phyloP scores from a whole-genome alignment of 2,113 vertebrate genomes.

The Chaenogobius annularis region DNA sequence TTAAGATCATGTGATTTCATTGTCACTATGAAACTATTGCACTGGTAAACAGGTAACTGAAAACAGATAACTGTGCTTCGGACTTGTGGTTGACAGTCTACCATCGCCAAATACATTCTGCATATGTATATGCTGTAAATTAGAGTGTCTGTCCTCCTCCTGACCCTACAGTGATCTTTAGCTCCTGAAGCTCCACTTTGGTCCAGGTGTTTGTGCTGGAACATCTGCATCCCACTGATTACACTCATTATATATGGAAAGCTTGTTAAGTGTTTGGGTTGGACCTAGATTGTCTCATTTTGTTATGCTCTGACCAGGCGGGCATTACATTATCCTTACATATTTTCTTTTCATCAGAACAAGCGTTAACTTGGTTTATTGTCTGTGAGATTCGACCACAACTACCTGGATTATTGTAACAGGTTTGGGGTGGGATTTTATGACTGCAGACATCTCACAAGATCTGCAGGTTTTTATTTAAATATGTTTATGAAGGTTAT shows the following conservation, averaged over 20 bases:
- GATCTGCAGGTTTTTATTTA: no score
- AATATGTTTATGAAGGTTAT: no score
- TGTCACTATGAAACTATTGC: not conserved
- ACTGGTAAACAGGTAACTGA: not conserved
- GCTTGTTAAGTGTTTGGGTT: no score
- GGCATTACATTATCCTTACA: no score
- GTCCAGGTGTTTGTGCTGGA: conserved; percentile 35
- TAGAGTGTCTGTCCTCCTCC: conserved; percentile 4
- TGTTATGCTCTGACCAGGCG: no score
- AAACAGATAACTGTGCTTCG: not conserved
- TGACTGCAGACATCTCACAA: no score
- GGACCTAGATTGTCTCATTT: no score
- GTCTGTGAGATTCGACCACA: no score
- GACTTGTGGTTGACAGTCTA: not conserved
- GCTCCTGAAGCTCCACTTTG: not conserved
- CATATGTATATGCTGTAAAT: not conserved
- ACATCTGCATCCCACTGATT: conserved; percentile 40
- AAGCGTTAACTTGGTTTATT: no score
- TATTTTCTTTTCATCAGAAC: no score
- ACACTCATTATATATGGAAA: conserved; percentile 8
- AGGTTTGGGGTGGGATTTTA: no score
- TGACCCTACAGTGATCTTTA: conserved; percentile 12
- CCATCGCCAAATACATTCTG: not conserved
- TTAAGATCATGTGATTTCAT: not conserved
- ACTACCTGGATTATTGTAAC: no score